These are phyloP conservation scores for Ciona savignyi DNA, from an alignment of 23 tunicate species.

Conservation along the genomic window DNA sequence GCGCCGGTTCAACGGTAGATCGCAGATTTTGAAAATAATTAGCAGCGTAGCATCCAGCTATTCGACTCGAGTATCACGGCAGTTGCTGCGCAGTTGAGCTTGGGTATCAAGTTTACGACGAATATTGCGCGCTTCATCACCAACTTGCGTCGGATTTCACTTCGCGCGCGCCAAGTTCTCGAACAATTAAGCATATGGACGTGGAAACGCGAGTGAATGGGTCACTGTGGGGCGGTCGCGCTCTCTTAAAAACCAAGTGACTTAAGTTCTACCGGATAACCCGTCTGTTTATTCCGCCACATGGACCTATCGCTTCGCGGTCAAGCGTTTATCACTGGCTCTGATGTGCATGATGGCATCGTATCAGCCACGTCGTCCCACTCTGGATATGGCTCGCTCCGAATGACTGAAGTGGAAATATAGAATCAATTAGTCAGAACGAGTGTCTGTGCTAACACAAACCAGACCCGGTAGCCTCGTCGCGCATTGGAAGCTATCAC, in stretches of 20 bases:
- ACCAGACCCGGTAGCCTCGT: background rate
- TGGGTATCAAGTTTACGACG: background rate
- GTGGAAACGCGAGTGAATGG: background rate
- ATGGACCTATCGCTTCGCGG: background rate
- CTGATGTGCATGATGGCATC: background rate
- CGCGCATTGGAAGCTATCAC: background rate
- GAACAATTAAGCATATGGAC: background rate
- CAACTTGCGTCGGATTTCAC: background rate
- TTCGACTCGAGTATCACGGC: background rate
- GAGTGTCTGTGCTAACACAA: background rate
- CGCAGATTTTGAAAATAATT: background rate
- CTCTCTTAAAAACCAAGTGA: slow-evolving; percentile 1
- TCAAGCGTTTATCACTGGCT: background rate
- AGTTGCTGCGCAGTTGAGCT: background rate
- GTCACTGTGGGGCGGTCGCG: background rate
- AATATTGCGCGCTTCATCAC: background rate
- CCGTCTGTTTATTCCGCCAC: slow-evolving; percentile 1
- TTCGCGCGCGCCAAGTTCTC: background rate
- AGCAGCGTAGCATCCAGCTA: background rate
- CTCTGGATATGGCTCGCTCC: background rate
- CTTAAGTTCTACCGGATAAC: background rate
- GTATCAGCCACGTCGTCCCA: background rate
- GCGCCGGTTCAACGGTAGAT: background rate
- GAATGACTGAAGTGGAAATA: background rate
- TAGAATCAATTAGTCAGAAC: background rate